Evolutionary conservation across 2,113 vertebrate species (phyloP).

Genomic region (Leiothrix lutea): DNA sequence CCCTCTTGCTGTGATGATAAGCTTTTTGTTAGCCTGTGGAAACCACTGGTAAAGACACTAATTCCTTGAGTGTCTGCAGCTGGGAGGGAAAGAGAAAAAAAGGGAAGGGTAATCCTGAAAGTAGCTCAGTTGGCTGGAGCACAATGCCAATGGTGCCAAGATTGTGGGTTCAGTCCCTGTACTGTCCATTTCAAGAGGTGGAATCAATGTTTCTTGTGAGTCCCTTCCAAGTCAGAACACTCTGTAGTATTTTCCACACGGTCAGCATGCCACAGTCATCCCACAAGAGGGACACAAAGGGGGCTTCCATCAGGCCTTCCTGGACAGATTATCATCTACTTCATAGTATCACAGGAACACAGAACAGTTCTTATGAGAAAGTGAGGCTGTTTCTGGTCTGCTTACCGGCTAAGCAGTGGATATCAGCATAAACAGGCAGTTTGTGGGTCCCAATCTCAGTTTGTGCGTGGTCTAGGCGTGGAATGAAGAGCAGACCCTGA

Average conservation of each 20-base stretch:
- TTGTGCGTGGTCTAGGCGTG: too few relatives aligned
- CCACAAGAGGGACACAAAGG: neutral
- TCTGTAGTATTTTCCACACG: neutral
- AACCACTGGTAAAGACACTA: neutral
- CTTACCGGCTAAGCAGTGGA: too few relatives aligned
- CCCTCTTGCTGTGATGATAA: neutral
- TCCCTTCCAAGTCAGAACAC: neutral
- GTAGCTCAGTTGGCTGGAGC: neutral
- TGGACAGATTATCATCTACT: neutral
- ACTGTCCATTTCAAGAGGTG: neutral
- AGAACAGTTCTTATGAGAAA: neutral
- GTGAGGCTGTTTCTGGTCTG: too few relatives aligned
- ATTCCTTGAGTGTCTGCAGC: neutral
- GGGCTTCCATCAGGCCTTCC: neutral
- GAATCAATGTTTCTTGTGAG: fast-evolving
- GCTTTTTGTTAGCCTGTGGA: neutral
- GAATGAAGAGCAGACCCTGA: too few relatives aligned
- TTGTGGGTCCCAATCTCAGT: too few relatives aligned
- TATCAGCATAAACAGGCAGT: too few relatives aligned
- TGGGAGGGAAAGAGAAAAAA: neutral
- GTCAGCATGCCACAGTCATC: neutral
- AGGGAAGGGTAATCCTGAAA: neutral
- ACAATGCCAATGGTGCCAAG: neutral
- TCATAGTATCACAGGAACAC: neutral
- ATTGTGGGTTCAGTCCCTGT: neutral